Evolutionary conservation across 2,113 vertebrate species (phyloP), one percentile per base, ranked within the genome.

Genomic region (Ifrita kowaldi): DNA sequence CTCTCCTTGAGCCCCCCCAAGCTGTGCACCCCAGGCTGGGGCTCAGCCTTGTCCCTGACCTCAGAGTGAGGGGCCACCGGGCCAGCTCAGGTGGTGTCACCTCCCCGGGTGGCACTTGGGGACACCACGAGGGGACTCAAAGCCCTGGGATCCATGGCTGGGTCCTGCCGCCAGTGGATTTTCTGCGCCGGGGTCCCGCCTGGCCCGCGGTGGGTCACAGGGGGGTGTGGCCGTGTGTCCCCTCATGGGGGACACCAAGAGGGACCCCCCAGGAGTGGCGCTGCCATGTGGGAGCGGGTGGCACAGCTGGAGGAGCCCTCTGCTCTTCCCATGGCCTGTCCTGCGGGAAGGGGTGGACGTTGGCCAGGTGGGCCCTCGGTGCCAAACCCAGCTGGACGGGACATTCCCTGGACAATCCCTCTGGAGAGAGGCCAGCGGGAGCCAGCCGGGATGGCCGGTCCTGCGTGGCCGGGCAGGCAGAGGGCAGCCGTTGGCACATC

Each of bases 221-320:
- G 47, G 23, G 50, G 55, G 62, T 1, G 26, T 94, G 95, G 87
- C 87, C 73, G 19, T 26, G 88, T 56, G 89, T 97, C 95, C 97
- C 78, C 75, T 94, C 62, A 2, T 18, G 87, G 56, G 94, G 30
- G 50, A 27, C 83, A 7, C 33, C 41, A 4, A 26, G 55, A 81
- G 75, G 92, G 92, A 84, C 91, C 69, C 62, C 62, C 53, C n/a
- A 2, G 69, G 67, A 56, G 59, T 3, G 21, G 39, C 6, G 1
- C 24, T 60, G 81, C 18, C 32, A 1, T 3, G 33, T 9, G 5
- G 93, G 90, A 92, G 69, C 4, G 62, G 86, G 89, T 42, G 92
- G 80, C 53, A 6, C 23, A 4, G 28, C 35, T 0, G 1, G 17
- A 24, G 14, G 41, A 22, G 3, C 4, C 3, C 41, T 9, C 76